Evolutionary conservation across 1,140 invertebrate species (phyloP), one percentile per base, ranked within the genome.

Genomic region (Papilio aristodemus): DNA sequence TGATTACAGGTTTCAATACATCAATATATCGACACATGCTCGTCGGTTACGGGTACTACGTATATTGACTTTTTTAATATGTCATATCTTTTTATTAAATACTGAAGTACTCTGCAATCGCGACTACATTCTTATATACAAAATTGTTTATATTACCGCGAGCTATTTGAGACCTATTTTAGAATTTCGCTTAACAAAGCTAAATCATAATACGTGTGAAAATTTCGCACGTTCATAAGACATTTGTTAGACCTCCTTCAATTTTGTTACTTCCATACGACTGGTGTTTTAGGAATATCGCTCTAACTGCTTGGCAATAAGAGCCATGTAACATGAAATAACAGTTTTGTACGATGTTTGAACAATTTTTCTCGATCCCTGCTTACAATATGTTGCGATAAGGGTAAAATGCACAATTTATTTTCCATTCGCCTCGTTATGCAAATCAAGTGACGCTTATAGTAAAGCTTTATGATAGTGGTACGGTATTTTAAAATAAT

Each of bases 291-390:
- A 10, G 36, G 27, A 79, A 69, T 73, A 41, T 73, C 38, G n/a
- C 36, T 72, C 69, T 75, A 80, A 73, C 5, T 3, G 0, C 39
- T 14, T 67, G 19, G 59, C 0, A 22, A 76, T 73, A 84, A 68
- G 66, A 57, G 27, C 32, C 6, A 69, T 66, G 0, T 46, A 46
- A 10, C 10, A 19, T 46, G 14, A 14, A 46, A 46, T 7, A 17
- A 4, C 2, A 32, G 27, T 32, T 32, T 32, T 2, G 69, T 71
- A 73, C 75, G 74, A 78, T 75, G 78, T 74, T 70, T 66, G 75
- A 77, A 77, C 78, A 79, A 86, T 88, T 88, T 88, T 81, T 88
- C 83, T 81, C 74, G 72, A 86, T 77, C 81, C 75, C 72, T 79
- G 72, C 78, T 75, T 76, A 74, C 82, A 87, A 87, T 89, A 89